These are phyloP conservation scores for Larimichthys polyactis DNA, from an alignment of 2,113 vertebrate species.

Conservation along the genomic window DNA sequence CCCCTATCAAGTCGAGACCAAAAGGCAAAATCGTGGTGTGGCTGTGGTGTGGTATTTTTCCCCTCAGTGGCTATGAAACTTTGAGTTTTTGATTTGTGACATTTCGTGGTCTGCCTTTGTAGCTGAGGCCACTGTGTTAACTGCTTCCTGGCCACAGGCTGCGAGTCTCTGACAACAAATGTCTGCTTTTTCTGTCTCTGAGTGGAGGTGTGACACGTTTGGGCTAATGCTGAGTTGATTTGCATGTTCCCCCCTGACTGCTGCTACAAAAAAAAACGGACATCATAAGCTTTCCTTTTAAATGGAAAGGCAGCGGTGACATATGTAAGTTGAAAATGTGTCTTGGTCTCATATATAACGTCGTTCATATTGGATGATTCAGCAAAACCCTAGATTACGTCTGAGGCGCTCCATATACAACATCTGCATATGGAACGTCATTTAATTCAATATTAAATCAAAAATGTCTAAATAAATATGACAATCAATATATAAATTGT, in stretches of 20 bases:
- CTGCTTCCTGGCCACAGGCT: conserved; percentile 65
- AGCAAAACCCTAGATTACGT: background rate
- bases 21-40: conserved; percentile 83
- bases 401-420: background rate
- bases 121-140: conserved; percentile 67
- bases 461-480: no score
- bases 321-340: background rate
- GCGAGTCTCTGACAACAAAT: conserved; percentile 45
- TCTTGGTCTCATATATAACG: background rate
- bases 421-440: background rate
- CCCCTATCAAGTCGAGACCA: conserved; percentile 85
- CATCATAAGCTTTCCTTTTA: background rate
- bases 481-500: no score
- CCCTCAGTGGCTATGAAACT: conserved; percentile 80
- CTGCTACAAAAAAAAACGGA: background rate
- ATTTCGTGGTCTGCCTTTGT: conserved; percentile 81
- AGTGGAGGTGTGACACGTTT: conserved; percentile 6
- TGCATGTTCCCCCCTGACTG: background rate
- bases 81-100: conserved; percentile 86
- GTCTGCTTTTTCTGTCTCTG: conserved; percentile 19
- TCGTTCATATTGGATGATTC: background rate
- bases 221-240: background rate
- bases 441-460: no score
- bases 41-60: conserved; percentile 68
- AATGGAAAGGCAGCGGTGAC: background rate